Base-by-base conservation (phyloP, 2,797 vertebrate genomes). In the Chelonia mydas region DNA sequence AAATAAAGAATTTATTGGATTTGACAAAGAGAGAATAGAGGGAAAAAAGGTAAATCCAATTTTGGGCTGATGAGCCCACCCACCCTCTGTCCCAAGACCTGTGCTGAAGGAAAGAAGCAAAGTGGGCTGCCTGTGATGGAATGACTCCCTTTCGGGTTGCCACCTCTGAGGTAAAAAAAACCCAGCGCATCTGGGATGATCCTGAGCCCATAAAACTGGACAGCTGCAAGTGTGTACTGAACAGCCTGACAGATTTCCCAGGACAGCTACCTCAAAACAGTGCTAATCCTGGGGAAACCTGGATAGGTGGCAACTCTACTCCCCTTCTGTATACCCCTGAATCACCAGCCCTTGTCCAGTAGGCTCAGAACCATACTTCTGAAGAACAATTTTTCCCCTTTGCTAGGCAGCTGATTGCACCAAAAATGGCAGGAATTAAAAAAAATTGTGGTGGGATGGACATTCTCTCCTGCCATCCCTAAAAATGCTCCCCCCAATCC, bases 381-480 rank as follows among this genome's bases (percentile, higher is more conserved):
- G 88, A 95, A 78, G 93, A 83, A 95, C 83, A 77, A 55, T 90
- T 95, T 95, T 96, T 90, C 92, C 94, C 78, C 85, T 97, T 93
- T 97, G 95, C 95, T 94, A 96, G 90, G 93, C 96, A 96, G 96
- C 91, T 0, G 90, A 27, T 68, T 37, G 61, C 33, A 68, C 61
- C 61, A n/a, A 68, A 65, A 68, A 68, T 68, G 33, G 8, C 16
- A 68, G 33, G 33, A 68, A 68, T 68, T 37, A 19, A 68, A 61
- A 61, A 33, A 31, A 61, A 37, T 19, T n/a, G 8, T 68, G 61
- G 16, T 68, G 33, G n/a, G 61, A 68, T 77, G 16, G 16, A 83
- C 27, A 11, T 55, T 83, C 84, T 45, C 33, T 55, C 23, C 37
- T 51, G 33, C 16, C 17, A 68, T 33, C 33, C 31, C 61, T 83